Conservation (phyloP, 2,888 invertebrate species). For the Melanargia galathea region DNA sequence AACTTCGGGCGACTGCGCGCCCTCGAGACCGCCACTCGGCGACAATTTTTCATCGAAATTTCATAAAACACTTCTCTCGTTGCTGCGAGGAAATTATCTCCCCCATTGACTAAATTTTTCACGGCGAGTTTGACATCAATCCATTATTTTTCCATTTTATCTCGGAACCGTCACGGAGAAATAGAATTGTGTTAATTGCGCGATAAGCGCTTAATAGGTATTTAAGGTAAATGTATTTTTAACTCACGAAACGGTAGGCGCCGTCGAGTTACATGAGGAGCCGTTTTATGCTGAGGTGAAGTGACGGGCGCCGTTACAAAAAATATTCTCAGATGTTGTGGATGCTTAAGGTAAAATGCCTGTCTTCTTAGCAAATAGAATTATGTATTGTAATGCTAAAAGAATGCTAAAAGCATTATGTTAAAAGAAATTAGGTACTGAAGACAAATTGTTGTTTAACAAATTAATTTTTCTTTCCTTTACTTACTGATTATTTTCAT, state of each 20-base stretch:
- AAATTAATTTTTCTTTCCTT: too few relatives aligned
- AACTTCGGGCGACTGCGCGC: conserved; percentile 56
- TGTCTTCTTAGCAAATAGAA: background rate
- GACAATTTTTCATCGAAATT: conserved; percentile 72
- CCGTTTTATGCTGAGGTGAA: conserved; percentile 5
- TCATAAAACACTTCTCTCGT: conserved; percentile 69
- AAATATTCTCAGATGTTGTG: background rate
- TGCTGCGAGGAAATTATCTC: conserved; percentile 73
- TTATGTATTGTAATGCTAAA: background rate
- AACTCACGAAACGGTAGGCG: conserved; percentile 46
- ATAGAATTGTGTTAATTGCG: conserved; percentile 75
- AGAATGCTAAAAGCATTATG: background rate
- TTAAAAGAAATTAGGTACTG: too few relatives aligned
- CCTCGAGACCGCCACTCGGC: conserved; percentile 50
- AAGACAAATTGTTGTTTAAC: too few relatives aligned
- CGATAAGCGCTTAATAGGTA: conserved; percentile 54
- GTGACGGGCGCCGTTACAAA: background rate
- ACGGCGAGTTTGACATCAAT: conserved; percentile 79
- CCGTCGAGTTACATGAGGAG: background rate
- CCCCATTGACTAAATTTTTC: conserved; percentile 79
- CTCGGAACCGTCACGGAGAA: conserved; percentile 63
- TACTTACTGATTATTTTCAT: too few relatives aligned
- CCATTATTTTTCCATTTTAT: conserved; percentile 76
- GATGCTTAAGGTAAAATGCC: background rate
- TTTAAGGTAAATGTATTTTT: conserved; percentile 52